Evolutionary conservation across 1,140 invertebrate genomes (phyloP).

Genomic region (Ditylenchus dipsaci): DNA sequence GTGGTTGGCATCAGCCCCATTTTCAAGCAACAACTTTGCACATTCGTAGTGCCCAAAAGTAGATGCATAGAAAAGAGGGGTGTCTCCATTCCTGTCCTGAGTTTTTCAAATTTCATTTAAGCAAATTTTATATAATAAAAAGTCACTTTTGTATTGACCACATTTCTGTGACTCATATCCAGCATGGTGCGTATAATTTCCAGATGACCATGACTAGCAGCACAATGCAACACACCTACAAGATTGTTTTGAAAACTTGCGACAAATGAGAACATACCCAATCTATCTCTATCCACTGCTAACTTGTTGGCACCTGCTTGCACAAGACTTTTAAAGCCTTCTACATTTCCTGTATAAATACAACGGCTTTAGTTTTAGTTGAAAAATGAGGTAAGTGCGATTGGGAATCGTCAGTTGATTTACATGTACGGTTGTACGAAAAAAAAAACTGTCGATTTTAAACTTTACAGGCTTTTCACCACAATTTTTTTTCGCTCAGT

Average conservation of each 20-base stretch:
- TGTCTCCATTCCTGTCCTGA: slow-evolving; percentile 82
- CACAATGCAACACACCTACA: slow-evolving; percentile 74
- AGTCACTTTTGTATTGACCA: neutral
- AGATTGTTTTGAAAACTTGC: no score
- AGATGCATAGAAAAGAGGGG: slow-evolving; percentile 89
- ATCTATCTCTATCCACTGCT: slow-evolving; percentile 71
- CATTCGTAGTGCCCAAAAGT: slow-evolving; percentile 89
- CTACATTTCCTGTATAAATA: slow-evolving; percentile 68
- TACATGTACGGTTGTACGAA: neutral
- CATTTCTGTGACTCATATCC: slow-evolving; percentile 71
- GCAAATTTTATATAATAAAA: slow-evolving; percentile 60
- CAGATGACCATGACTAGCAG: slow-evolving; percentile 85
- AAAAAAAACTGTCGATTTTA: neutral
- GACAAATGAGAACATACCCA: slow-evolving; percentile 35
- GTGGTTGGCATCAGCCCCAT: slow-evolving; percentile 81
- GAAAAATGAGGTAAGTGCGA: neutral
- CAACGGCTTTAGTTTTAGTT: slow-evolving; percentile 24
- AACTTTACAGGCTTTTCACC: no score
- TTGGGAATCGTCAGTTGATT: neutral
- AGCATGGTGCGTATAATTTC: slow-evolving; percentile 84
- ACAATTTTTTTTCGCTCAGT: no score
- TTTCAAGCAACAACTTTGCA: slow-evolving; percentile 77
- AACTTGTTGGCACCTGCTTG: slow-evolving; percentile 76
- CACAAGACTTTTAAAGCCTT: slow-evolving; percentile 78
- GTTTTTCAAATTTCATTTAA: slow-evolving; percentile 69